phyloP scores from a whole-genome alignment of 2,888 invertebrate genomes.

The Latrodectus hesperus region DNA sequence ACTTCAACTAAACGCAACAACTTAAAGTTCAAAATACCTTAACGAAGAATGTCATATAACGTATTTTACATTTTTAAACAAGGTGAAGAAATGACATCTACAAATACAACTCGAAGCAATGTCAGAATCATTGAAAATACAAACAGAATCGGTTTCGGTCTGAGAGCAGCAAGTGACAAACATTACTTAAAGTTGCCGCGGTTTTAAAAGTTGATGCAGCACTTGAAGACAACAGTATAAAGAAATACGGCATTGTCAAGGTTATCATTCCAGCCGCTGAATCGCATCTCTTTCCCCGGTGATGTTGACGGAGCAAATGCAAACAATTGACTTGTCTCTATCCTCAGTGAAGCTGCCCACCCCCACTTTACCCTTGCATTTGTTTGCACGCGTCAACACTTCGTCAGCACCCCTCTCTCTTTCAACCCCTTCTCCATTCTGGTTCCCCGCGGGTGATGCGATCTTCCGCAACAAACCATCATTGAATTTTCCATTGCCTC shows the following conservation, averaged over 20 bases:
- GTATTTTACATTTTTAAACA: too few relatives aligned
- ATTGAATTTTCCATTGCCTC: neutral
- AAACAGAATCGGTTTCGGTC: neutral
- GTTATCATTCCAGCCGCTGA: slow-evolving; percentile 1
- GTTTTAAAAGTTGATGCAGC: neutral
- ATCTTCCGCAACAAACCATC: neutral
- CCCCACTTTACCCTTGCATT: slow-evolving; percentile 7
- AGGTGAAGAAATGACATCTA: too few relatives aligned
- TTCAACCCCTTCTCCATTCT: neutral
- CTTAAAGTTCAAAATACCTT: too few relatives aligned
- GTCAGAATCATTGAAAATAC: slow-evolving; percentile 6
- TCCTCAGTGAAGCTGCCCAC: neutral
- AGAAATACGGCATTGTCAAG: slow-evolving; percentile 1
- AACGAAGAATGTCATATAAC: too few relatives aligned
- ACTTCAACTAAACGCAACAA: too few relatives aligned
- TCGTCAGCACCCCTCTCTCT: slow-evolving; percentile 7
- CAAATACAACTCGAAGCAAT: neutral
- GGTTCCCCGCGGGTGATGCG: neutral
- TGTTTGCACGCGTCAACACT: slow-evolving; percentile 57
- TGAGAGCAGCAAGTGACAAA: neutral
- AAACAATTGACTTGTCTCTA: slow-evolving; percentile 51
- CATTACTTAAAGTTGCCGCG: neutral
- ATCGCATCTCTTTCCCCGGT: neutral
- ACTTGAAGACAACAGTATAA: too few relatives aligned
- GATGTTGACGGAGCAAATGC: slow-evolving; percentile 51